phyloP scores from a whole-genome alignment of 2,113 vertebrate species.

The Rhinopomastus cyanomelas region DNA sequence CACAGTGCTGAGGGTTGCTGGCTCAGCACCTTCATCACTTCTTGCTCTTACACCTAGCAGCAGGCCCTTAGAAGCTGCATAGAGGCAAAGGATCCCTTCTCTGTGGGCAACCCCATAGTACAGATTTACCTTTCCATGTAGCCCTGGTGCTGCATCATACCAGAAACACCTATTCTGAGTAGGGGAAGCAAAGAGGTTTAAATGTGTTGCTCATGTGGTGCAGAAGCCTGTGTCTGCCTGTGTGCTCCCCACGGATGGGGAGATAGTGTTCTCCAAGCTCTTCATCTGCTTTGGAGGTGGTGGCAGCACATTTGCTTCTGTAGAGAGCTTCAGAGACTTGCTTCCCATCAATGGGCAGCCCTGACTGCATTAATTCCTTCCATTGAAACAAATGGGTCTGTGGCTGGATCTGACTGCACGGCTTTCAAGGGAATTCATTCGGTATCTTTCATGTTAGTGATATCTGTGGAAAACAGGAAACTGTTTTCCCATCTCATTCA shows the following conservation, averaged over 20 bases:
- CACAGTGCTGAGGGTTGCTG: not conserved
- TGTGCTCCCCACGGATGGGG: not conserved
- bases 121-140: not conserved
- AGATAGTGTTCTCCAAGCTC: not conserved
- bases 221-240: not conserved
- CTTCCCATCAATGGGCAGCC: constrained; percentile 14
- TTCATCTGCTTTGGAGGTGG: constrained; percentile 25
- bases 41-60: not conserved
- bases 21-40: not conserved
- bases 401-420: constrained; percentile 42
- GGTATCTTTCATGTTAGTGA: constrained; percentile 68
- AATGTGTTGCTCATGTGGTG: not conserved
- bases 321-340: constrained; percentile 1
- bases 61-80: not conserved
- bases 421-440: constrained; percentile 69
- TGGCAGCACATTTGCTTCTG: not conserved
- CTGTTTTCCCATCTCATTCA: constrained; percentile 77
- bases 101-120: not conserved
- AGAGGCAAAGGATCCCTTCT: not conserved
- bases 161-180: not conserved
- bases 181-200: not conserved
- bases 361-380: constrained; percentile 34
- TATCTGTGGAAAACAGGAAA: constrained; percentile 77
- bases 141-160: rapidly evolving
- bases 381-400: constrained; percentile 46